Evolutionary conservation across 2,797 vertebrate genomes (phyloP), one percentile per base, ranked within the genome.

Genomic region (Phrynocephalus vlangalii): DNA sequence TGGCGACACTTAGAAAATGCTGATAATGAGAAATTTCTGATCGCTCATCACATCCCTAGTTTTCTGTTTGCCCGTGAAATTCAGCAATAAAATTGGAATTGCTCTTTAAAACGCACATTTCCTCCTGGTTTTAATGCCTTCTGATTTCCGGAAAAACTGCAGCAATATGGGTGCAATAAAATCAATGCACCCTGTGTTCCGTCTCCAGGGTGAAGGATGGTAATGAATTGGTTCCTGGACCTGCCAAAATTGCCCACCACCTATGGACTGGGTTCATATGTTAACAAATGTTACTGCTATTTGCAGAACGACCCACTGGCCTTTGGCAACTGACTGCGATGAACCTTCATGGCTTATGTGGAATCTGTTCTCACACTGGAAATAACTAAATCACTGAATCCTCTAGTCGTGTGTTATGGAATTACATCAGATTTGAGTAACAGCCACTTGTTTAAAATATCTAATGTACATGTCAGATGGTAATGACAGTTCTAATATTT

Each of bases 381-480:
- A 56, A 52, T 33, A n/a, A 71, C 28, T 48, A 63, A 48, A n/a
- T 11, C 26, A 67, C 20, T 28, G 76, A 2, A 67, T 44, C 38
- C 20, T 48, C 28, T 5, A 85, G 38, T 24, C 38, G 8, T 63
- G 22, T 38, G 30, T 6, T 48, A 66, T 63, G 50, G n/a, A 73
- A 7, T 75, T 75, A 11, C 48, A 44, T 28, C 30, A 76, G 15
- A 33, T 28, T 66, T 44, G 38, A 26, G 56, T n/a, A 84, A 84
- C 2, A 66, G 30, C 20, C 30, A 66, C 24, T 28, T 6, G 6
- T 73, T 63, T 26, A 24, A 60, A 28, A 26, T 84, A 84, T 24
- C 84, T 91, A 84, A 82, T 89, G 91, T 82, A 1, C 0, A 91
- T 71, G 68, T 88, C 89, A 73, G 83, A 75, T 2, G 56, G 76